A percentile compares a stretch with the other conserved stretches of the same genome.
Conservation (phyloP, 1,140 invertebrate genomes). For the Temnothorax nylanderi region DNA sequence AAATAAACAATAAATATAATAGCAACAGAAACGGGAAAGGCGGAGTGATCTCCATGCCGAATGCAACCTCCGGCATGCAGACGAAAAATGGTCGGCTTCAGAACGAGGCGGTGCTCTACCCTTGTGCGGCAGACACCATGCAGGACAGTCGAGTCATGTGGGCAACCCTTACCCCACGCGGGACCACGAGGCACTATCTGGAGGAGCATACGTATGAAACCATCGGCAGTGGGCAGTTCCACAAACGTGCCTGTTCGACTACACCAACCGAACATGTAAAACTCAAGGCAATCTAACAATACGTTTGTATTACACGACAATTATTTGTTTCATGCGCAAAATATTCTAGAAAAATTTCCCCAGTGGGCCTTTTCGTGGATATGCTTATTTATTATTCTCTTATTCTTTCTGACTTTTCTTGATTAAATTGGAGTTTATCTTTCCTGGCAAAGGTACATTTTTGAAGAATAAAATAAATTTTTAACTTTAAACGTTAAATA, state of each 20-base stretch:
- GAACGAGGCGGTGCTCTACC: slow-evolving; percentile 86
- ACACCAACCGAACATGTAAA: slow-evolving; percentile 84
- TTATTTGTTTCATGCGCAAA: neutral
- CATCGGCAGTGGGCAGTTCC: slow-evolving; percentile 86
- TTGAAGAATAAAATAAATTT: neutral
- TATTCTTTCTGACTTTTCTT: neutral
- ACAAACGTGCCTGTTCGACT: slow-evolving; percentile 75
- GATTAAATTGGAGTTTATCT: neutral
- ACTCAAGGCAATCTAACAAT: slow-evolving; percentile 82
- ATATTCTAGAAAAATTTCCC: neutral
- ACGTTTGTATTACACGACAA: slow-evolving; percentile 63
- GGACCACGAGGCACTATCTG: slow-evolving; percentile 88
- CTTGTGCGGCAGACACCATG: slow-evolving; percentile 83
- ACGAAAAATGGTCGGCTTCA: slow-evolving; percentile 80
- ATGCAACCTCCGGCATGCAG: slow-evolving; percentile 75
- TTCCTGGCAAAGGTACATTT: neutral
- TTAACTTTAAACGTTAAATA: neutral
- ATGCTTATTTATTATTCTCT: neutral
- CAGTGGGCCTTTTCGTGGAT: neutral
- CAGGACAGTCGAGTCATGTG: slow-evolving; percentile 91
- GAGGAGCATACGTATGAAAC: slow-evolving; percentile 92
- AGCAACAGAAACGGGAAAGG: slow-evolving; percentile 78
- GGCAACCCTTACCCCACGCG: slow-evolving; percentile 93
- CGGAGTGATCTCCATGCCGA: slow-evolving; percentile 80
- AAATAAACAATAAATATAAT: slow-evolving; percentile 26